phyloP scores from a whole-genome alignment of 2,797 vertebrate genomes.

The Discoglossus pictus region DNA sequence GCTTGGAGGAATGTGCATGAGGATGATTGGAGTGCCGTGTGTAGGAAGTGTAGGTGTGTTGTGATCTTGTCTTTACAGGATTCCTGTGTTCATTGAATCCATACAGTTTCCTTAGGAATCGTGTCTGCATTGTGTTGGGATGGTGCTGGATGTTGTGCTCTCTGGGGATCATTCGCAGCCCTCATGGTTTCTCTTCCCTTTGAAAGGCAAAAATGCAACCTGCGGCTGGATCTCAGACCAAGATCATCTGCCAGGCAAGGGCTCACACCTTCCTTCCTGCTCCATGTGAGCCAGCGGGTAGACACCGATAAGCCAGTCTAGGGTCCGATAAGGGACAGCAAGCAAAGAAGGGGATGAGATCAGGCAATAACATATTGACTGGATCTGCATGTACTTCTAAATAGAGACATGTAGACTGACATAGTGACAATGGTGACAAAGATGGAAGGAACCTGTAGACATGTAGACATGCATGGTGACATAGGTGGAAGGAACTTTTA shows the following conservation, averaged over 20 bases:
- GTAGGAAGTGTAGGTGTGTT: constrained; percentile 16
- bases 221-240: constrained; percentile 40
- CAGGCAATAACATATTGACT: constrained; percentile 9
- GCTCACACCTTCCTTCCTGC: constrained; percentile 41
- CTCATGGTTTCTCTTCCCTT: constrained; percentile 52
- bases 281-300: constrained; percentile 35
- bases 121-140: constrained; percentile 39
- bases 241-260: constrained; percentile 51
- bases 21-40: background rate
- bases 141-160: constrained; percentile 44
- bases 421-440: too few relatives aligned
- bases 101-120: constrained; percentile 42
- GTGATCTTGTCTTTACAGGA: constrained; percentile 51
- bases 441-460: too few relatives aligned
- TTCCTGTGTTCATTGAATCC: constrained; percentile 48
- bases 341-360: background rate
- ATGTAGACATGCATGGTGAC: too few relatives aligned
- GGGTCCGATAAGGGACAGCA: background rate
- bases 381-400: too few relatives aligned
- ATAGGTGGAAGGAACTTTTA: too few relatives aligned
- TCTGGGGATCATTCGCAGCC: constrained; percentile 35
- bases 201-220: constrained; percentile 49
- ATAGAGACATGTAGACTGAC: too few relatives aligned
- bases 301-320: constrained; percentile 1
- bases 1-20: too few relatives aligned